These are phyloP conservation scores for Branchinecta lynchi DNA, from an alignment of 1,140 invertebrate genomes.

Conservation along the genomic window DNA sequence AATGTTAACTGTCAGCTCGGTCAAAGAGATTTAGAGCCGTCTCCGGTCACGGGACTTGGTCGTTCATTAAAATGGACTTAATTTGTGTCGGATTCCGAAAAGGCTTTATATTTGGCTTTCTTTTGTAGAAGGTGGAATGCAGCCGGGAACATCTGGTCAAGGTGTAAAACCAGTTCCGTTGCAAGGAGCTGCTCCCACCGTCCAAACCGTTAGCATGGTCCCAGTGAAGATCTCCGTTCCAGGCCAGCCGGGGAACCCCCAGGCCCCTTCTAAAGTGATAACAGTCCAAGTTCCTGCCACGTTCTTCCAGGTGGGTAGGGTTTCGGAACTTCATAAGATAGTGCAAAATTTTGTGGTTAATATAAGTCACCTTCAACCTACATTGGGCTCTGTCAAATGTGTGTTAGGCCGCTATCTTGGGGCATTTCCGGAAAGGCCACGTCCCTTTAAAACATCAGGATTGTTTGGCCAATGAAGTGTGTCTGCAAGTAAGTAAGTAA, in stretches of 20 bases:
- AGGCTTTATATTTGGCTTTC: too few species aligned
- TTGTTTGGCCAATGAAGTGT: too few species aligned
- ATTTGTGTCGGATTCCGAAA: too few species aligned
- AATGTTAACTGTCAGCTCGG: too few species aligned
- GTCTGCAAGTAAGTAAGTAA: too few species aligned
- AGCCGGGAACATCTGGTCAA: neutral
- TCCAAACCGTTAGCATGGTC: conserved; percentile 33
- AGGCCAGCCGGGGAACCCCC: conserved; percentile 43
- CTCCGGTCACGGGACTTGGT: too few species aligned
- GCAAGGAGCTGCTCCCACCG: conserved; percentile 23
- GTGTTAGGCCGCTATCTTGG: too few species aligned
- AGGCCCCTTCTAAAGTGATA: conserved; percentile 45
- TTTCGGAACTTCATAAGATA: conserved; percentile 14
- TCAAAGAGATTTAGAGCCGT: too few species aligned
- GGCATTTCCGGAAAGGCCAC: too few species aligned
- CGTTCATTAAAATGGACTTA: too few species aligned
- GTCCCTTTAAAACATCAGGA: too few species aligned
- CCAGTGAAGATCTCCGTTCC: conserved; percentile 48
- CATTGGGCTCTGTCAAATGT: neutral
- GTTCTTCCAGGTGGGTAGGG: conserved; percentile 47
- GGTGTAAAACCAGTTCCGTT: conserved; percentile 17
- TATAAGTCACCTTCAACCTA: too few species aligned
- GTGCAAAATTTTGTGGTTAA: neutral
- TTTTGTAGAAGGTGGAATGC: neutral
- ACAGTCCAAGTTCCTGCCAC: conserved; percentile 70